Percentiles rank a stretch among this genome's conserved stretches.
phyloP scores from a whole-genome alignment of 2,888 invertebrate genomes.

The Steinernema scapterisci region DNA sequence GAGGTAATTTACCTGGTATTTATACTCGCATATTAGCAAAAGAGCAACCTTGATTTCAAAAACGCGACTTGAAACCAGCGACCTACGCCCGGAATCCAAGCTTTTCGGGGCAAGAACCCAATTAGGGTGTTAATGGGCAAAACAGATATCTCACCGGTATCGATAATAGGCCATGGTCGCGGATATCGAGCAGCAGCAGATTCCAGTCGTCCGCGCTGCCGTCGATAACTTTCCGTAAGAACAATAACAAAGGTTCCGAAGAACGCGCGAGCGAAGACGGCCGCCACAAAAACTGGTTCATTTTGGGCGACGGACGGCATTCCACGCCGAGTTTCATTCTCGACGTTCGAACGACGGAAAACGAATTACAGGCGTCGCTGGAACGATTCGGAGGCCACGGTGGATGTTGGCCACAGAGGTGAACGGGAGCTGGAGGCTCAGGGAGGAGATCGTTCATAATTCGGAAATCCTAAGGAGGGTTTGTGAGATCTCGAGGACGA shows the following conservation, averaged over 20 bases:
- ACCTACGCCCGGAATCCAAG: too few relatives aligned
- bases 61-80: too few relatives aligned
- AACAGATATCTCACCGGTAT: slow-evolving; percentile 7
- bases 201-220: not conserved
- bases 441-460: too few relatives aligned
- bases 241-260: not conserved
- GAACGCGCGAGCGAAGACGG: slow-evolving; percentile 9
- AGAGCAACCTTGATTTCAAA: too few relatives aligned
- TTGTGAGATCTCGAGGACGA: not conserved
- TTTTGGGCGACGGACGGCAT: slow-evolving; percentile 3
- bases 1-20: too few relatives aligned
- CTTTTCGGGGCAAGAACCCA: too few relatives aligned
- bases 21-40: too few relatives aligned
- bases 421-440: not conserved
- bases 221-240: not conserved
- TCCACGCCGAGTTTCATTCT: slow-evolving; percentile 30
- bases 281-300: slow-evolving; percentile 20
- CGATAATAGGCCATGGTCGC: slow-evolving; percentile 16
- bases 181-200: not conserved
- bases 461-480: too few relatives aligned
- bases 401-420: not conserved
- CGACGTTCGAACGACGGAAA: not conserved
- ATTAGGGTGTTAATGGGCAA: too few relatives aligned
- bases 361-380: not conserved
- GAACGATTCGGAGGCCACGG: not conserved